Evolutionary conservation across 2,113 vertebrate genomes (phyloP).

Genomic region (Petrocephalus zakoni): DNA sequence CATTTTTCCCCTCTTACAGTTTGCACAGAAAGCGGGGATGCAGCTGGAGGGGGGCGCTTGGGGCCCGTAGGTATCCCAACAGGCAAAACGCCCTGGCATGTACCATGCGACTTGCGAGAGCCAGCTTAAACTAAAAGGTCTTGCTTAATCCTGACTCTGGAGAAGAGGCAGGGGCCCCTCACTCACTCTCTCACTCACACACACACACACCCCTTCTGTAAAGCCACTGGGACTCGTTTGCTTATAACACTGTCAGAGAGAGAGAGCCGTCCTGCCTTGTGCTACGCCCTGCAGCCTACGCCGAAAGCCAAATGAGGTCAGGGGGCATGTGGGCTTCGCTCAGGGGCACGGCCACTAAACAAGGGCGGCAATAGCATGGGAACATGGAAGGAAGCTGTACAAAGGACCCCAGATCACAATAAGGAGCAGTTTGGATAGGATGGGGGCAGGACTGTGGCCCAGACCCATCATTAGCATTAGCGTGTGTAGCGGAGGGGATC

Average conservation of each 20-base stretch:
- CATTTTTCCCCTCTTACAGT: background rate
- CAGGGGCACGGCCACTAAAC: background rate
- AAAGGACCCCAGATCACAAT: background rate
- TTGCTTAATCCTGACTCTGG: background rate
- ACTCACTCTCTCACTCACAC: too few species aligned
- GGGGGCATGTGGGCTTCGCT: background rate
- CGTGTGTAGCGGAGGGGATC: background rate
- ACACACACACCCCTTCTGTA: background rate
- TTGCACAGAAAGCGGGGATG: background rate
- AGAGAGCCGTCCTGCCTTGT: background rate
- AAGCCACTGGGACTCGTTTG: background rate
- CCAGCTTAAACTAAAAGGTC: background rate
- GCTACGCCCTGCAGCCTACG: background rate
- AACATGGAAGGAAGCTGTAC: background rate
- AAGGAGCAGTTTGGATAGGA: background rate
- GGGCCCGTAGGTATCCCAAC: background rate
- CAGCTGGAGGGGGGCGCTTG: background rate
- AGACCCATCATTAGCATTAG: background rate
- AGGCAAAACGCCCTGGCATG: background rate
- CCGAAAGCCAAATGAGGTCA: background rate
- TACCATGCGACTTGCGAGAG: background rate
- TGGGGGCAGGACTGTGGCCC: too few species aligned
- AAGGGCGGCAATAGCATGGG: background rate
- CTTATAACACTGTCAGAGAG: slow-evolving; percentile 38
- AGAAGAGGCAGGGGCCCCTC: background rate